A percentile compares a stretch with the other conserved stretches of the same genome.
Conservation (phyloP, 30 jellyfish, hydroid and myxozoan species). For the Haliclystus octoradiatus region DNA sequence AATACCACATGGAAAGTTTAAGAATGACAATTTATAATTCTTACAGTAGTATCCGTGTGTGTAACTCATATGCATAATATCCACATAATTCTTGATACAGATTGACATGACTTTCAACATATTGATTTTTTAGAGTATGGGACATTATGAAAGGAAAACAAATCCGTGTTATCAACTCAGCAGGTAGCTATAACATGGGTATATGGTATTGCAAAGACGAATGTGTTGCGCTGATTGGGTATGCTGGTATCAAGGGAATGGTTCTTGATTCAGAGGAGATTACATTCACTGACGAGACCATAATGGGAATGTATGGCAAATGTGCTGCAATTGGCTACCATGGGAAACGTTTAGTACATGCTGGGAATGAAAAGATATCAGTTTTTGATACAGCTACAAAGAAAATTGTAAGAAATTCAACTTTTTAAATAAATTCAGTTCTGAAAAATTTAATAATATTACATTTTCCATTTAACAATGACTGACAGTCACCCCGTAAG, state of each 20-base stretch:
- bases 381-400: conserved; percentile 34
- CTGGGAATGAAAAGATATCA: conserved; percentile 28
- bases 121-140: conserved; percentile 42
- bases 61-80: no score
- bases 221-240: conserved; percentile 36
- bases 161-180: conserved; percentile 27
- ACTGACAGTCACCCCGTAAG: no score
- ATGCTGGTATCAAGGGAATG: conserved; percentile 21
- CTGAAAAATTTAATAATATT: no score
- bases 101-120: no score
- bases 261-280: conserved; percentile 65
- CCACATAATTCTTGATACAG: no score
- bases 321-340: conserved; percentile 25
- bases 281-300: conserved; percentile 15
- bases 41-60: no score
- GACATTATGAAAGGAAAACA: conserved; percentile 44
- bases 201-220: conserved; percentile 20
- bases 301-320: conserved; percentile 46
- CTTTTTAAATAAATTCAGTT: no score
- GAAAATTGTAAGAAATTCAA: conserved; percentile 26
- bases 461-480: no score
- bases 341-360: conserved; percentile 33
- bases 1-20: no score
- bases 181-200: conserved; percentile 1
- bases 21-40: no score